Evolutionary conservation across 2,113 vertebrate genomes (phyloP), one percentile per base, ranked within the genome.

Genomic region (Astur gentilis): DNA sequence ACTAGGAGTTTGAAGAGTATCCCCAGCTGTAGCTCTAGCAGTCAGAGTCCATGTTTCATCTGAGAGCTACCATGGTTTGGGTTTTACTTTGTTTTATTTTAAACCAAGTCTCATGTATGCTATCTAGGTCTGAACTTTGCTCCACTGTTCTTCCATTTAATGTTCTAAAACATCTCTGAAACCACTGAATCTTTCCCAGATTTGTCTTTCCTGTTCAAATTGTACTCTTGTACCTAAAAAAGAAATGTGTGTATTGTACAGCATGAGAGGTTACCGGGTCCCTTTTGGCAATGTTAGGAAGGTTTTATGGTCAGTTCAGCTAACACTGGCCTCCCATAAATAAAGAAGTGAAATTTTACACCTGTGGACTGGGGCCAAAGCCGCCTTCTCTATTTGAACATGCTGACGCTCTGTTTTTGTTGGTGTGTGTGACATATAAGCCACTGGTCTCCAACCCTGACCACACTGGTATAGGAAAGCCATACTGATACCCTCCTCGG

Each of bases 311-410:
- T 93, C 82, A 95, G 90, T 97, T 93, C 76, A 96, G 64, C 90
- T 95, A 90, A 86, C 18, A 7, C 50, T 89, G 87, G 82, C 47
- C 92, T 94, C 78, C 79, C 92, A 93, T 95, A 97, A 95, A 96
- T 96, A 96, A 96, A 97, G 36, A 96, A 83, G 83, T 92, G 97
- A 96, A 97, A 96, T 86, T 93, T 88, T 97, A 94, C 71, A 94
- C 97, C 79, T 90, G 84, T 97, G 95, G 84, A 83, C 45, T 15
- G 40, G 8, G 20, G 90, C 93, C 97, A 97, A 90, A 78, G 50
- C 49, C 16, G 40, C 83, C 75, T 94, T 90, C 92, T 88, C 66
- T 77, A 83, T 95, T 62, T 93, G 92, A 96, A 94, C 82, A 86
- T 97, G 97, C 93, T 96, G 97, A 95, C 32, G 0, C 65, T 91